Evolutionary conservation across 1,140 invertebrate species (phyloP).

Genomic region (Saxidomus purpurata): DNA sequence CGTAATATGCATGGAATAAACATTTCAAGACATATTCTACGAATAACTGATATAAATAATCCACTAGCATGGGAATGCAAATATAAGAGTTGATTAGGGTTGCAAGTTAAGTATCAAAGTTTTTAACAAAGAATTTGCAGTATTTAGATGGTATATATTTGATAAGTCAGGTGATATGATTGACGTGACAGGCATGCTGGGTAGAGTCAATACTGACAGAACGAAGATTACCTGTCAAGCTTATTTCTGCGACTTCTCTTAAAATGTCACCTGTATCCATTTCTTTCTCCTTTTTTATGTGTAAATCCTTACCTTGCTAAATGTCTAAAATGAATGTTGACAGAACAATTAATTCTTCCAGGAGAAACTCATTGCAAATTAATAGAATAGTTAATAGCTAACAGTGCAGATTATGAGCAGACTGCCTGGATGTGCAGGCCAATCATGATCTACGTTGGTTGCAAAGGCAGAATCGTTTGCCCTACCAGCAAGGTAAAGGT

Average conservation of each 20-base stretch:
- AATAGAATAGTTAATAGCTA: too few relatives aligned
- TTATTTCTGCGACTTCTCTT: background rate
- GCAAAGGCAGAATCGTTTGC: too few relatives aligned
- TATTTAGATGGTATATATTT: conserved; percentile 38
- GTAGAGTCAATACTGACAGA: background rate
- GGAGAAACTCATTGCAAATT: too few relatives aligned
- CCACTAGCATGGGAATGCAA: conserved; percentile 51
- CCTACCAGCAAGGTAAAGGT: too few relatives aligned
- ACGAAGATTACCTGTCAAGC: background rate
- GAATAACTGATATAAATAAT: conserved; percentile 55
- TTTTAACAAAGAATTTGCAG: conserved; percentile 55
- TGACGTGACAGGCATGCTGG: conserved; percentile 19
- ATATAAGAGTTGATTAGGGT: conserved; percentile 20
- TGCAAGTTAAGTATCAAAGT: conserved; percentile 41
- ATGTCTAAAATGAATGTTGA: too few relatives aligned
- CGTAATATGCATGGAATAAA: conserved; percentile 48
- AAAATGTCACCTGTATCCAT: too few relatives aligned
- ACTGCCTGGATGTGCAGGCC: too few relatives aligned
- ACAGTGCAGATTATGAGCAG: too few relatives aligned
- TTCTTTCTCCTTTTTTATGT: too few relatives aligned
- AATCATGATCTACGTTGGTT: too few relatives aligned
- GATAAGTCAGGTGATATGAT: conserved; percentile 17
- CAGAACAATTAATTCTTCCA: too few relatives aligned
- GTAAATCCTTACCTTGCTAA: too few relatives aligned
- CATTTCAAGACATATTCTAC: conserved; percentile 29